Evolutionary conservation across 2,888 invertebrate genomes (phyloP).

Genomic region (Pristionchus japonicus): DNA sequence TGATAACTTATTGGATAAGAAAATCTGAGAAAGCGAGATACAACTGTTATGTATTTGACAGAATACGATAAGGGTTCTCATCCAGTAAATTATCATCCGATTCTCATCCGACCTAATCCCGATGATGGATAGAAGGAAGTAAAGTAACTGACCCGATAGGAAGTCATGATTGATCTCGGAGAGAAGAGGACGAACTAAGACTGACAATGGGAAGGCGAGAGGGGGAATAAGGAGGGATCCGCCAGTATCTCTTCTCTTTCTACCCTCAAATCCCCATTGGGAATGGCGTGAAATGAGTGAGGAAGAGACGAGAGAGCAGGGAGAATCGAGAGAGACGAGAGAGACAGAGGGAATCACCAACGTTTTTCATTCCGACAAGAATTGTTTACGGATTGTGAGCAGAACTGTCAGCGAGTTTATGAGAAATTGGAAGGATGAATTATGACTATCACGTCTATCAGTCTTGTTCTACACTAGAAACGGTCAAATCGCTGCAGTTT

Average conservation of each 20-base stretch:
- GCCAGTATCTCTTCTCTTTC: constrained; percentile 32
- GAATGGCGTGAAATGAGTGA: constrained; percentile 3
- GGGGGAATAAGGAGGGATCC: not conserved
- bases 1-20: no score
- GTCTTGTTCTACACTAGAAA: not conserved
- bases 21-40: no score
- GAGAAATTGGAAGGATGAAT: not conserved
- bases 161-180: not conserved
- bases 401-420: constrained; percentile 2
- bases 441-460: not conserved
- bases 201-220: not conserved
- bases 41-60: no score
- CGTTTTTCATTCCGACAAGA: not conserved
- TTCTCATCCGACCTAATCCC: no score
- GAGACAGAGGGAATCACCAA: not conserved
- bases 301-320: not conserved
- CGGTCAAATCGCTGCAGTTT: not conserved
- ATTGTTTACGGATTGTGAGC: constrained; percentile 8
- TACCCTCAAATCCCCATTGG: constrained; percentile 32
- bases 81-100: no score
- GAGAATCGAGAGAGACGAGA: not conserved
- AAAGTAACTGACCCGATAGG: constrained; percentile 13
- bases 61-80: no score
- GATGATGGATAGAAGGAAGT: no score
- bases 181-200: not conserved